Evolutionary conservation across 2,113 vertebrate genomes (phyloP).

Genomic region (Mesoclemmys tuberculata): DNA sequence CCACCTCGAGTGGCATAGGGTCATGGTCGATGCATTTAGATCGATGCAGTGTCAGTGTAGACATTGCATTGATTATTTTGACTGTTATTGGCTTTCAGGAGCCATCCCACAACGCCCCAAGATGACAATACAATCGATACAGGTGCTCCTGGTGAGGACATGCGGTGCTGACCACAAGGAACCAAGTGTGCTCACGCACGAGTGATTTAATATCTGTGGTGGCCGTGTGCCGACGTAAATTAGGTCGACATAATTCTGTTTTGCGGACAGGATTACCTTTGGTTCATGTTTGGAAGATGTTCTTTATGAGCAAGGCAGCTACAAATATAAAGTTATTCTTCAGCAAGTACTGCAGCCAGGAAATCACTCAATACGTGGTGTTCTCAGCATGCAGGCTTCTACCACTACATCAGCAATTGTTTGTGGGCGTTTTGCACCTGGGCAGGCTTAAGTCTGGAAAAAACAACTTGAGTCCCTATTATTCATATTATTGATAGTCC

Average conservation of each 20-base stretch:
- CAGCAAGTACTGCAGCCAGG: background rate
- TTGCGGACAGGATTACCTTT: background rate
- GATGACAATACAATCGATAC: background rate
- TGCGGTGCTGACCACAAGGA: background rate
- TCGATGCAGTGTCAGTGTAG: background rate
- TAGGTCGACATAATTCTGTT: background rate
- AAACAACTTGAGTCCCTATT: fast-evolving
- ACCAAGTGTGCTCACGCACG: background rate
- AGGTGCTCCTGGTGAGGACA: background rate
- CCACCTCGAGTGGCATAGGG: background rate
- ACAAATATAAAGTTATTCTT: background rate
- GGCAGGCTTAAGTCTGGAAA: background rate
- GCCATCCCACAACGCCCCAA: background rate
- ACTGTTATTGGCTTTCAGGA: background rate
- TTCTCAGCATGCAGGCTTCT: background rate
- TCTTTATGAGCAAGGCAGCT: background rate
- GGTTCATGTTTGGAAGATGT: background rate
- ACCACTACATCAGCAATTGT: background rate
- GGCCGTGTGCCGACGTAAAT: background rate
- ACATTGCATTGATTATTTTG: background rate
- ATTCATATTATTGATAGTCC: background rate
- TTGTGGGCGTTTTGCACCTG: background rate
- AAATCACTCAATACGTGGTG: background rate
- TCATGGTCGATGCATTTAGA: background rate
- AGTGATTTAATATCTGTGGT: background rate